These are phyloP conservation scores for Ginglymostoma cirratum DNA, from an alignment of 2,113 vertebrate species.

Conservation along the genomic window DNA sequence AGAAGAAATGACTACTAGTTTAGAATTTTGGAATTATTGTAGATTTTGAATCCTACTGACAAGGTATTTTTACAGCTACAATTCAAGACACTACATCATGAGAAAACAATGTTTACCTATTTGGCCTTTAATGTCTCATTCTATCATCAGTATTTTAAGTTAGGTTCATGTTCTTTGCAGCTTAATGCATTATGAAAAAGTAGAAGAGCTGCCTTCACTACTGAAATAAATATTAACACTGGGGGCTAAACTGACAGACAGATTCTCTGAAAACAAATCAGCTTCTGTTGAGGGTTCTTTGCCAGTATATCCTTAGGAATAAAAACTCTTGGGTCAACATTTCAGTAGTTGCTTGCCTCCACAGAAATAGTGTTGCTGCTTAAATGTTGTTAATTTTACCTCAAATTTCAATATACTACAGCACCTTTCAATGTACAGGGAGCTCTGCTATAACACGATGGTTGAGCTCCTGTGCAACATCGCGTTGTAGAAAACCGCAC, in stretches of 20 bases:
- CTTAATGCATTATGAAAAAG: not conserved
- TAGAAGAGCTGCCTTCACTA: not conserved
- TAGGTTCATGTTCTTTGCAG: not conserved
- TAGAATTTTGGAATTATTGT: not conserved
- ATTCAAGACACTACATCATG: not conserved
- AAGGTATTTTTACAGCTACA: not conserved
- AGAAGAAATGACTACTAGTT: not conserved
- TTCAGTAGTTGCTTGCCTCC: not conserved
- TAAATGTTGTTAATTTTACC: not conserved
- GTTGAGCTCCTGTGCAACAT: no score
- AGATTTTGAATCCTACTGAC: not conserved
- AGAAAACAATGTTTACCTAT: not conserved
- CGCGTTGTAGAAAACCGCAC: no score
- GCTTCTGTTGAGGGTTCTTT: not conserved
- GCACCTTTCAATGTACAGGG: no score
- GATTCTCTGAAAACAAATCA: constrained; percentile 19
- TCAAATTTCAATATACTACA: not conserved
- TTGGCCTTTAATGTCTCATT: not conserved
- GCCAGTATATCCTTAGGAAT: not conserved
- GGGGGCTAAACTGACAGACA: not conserved
- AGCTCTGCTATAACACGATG: no score
- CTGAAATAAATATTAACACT: constrained; percentile 12
- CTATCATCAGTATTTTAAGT: not conserved
- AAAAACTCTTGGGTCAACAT: not conserved
- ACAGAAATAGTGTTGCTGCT: not conserved